Base-by-base conservation (phyloP, 1,140 invertebrate species). In the Drosophila kurseongensis region DNA sequence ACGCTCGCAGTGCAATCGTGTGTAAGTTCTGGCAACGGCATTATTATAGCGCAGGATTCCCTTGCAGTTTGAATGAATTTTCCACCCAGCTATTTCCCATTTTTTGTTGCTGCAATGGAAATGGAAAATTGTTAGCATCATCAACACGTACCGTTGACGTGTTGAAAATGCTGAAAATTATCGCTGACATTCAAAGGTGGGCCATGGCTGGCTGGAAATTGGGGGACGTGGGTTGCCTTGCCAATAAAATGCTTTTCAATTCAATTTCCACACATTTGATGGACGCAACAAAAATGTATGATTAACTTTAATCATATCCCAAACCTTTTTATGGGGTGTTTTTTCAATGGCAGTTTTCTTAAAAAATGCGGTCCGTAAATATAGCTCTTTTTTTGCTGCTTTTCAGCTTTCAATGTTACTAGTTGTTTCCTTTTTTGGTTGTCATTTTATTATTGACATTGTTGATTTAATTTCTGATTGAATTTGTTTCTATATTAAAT, bases 201-300 rank as follows among this genome's bases (percentile, higher is more conserved):
- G 5, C 29, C 18, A 9, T 23, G 13, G 12, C 32, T 23, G 13
- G 12, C 32, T 38, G 44, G 32, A 35, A 69, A 48, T 16, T 12
- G 42, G 10, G 23, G 16, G 7, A 41, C 9, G 36, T n/a, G n/a
- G 59, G 38, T 63, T 63, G 66, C 81, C 73, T 59, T 80, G 73
- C 40, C 74, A 80, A 85, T 81, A 81, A 78, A 85, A 86, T 72
- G 69, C 86, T 79, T 73, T 88, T 86, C 78, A 86, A 86, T 86
- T 86, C 68, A 81, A 85, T 85, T 78, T 71, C 52, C 62, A 63
- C 61, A 48, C 62, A 60, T 59, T 52, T 69, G 58, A 50, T 44
- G 67, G 48, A 59, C 65, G 65, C 67, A 80, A 75, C 60, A 66
- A 62, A 68, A 84, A 79, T 76, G 78, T 83, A 83, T 79, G 75